phyloP scores from a whole-genome alignment of 2,113 vertebrate genomes.

The Pseudonaja textilis region DNA sequence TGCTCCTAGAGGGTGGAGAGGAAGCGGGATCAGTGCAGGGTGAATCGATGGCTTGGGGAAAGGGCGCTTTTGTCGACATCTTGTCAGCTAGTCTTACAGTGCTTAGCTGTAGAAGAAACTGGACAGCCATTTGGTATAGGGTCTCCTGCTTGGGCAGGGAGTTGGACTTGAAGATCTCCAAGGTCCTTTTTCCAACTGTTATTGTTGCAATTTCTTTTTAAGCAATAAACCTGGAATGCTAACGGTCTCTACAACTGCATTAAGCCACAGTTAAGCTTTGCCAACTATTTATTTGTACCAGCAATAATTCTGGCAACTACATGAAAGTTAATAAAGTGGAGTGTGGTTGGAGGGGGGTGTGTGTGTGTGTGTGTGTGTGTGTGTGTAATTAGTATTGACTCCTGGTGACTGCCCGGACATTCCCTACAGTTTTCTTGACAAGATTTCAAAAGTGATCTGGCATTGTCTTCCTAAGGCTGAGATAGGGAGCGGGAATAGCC shows the following conservation, averaged over 20 bases:
- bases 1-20: too few relatives aligned
- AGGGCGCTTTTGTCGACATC: too few relatives aligned
- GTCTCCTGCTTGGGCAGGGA: background rate
- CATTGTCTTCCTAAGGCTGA: background rate
- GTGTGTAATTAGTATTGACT: background rate
- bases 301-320: background rate
- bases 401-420: background rate
- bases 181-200: background rate
- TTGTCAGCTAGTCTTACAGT: too few relatives aligned
- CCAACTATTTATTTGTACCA: background rate
- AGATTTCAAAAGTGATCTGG: background rate
- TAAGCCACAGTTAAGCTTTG: background rate
- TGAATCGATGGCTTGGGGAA: too few relatives aligned
- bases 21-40: too few relatives aligned
- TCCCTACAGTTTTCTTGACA: background rate
- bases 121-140: background rate
- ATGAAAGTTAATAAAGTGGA: background rate
- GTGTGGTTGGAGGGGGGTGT: background rate
- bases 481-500: background rate
- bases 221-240: background rate
- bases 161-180: background rate
- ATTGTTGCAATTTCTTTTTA: background rate
- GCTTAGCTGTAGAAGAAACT: too few relatives aligned
- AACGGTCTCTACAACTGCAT: background rate
- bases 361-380: too few relatives aligned